Conservation (phyloP, 2,113 vertebrate genomes). For the Marmota monax region DNA sequence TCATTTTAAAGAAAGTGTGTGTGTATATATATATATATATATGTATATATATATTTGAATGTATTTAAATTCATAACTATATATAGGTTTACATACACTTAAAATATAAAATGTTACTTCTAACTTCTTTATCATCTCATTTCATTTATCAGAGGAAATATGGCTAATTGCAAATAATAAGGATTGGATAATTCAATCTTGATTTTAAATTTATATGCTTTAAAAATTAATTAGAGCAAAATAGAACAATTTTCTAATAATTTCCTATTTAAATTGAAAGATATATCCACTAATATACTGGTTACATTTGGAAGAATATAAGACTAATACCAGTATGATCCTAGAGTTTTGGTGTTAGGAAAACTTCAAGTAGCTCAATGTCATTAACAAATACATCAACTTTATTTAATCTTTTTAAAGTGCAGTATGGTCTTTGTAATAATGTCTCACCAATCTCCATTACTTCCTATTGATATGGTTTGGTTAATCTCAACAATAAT, state of each 20-base stretch:
- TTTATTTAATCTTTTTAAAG: not conserved
- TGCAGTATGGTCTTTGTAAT: not conserved
- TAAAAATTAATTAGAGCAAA: not conserved
- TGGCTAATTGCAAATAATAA: not conserved
- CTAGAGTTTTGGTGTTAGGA: not conserved
- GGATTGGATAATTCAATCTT: not conserved
- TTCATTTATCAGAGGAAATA: not conserved
- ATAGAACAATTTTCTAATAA: not conserved
- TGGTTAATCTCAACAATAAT: not conserved
- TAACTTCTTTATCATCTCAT: not conserved
- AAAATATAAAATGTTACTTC: not conserved
- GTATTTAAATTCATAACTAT: not conserved
- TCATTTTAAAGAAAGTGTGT: no score
- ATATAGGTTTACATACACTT: not conserved
- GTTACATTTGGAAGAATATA: not conserved
- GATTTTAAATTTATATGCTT: slow-evolving; percentile 12
- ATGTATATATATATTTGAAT: not conserved
- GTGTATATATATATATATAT: no score
- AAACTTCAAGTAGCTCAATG: not conserved
- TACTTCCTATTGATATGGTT: not conserved
- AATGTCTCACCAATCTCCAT: not conserved
- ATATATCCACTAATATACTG: not conserved
- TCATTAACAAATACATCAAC: not conserved
- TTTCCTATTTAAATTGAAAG: not conserved
- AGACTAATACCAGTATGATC: not conserved